Percentiles rank a stretch among this genome's conserved stretches.
These are phyloP conservation scores for Chrysomallon squamiferum DNA, from an alignment of 1,140 invertebrate species.

Conservation along the genomic window DNA sequence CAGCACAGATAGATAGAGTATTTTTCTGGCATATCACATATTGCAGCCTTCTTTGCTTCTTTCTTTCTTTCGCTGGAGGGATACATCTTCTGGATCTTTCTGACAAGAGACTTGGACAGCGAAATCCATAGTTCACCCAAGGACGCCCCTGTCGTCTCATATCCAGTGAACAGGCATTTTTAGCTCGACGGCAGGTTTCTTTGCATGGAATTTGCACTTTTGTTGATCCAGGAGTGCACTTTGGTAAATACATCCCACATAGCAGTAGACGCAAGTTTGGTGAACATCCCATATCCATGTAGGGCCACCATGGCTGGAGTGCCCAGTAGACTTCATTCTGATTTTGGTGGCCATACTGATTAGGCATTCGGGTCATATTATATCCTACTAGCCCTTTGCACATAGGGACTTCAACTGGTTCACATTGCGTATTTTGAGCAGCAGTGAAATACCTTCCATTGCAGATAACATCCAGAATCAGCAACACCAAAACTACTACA, in stretches of 20 bases:
- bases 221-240: slow-evolving; percentile 10
- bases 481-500: too few relatives aligned
- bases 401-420: slow-evolving; percentile 29
- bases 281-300: slow-evolving; percentile 34
- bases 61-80: slow-evolving; percentile 17
- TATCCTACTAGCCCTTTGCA: slow-evolving; percentile 28
- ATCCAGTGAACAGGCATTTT: slow-evolving; percentile 12
- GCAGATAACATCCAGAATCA: too few relatives aligned
- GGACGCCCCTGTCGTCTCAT: slow-evolving; percentile 15
- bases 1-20: slow-evolving; percentile 24
- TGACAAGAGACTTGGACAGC: slow-evolving; percentile 15
- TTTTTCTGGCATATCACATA: slow-evolving; percentile 23
- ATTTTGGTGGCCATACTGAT: slow-evolving; percentile 22
- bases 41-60: slow-evolving; percentile 20
- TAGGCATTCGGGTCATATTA: slow-evolving; percentile 28
- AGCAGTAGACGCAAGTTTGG: slow-evolving; percentile 28
- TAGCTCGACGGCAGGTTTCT: slow-evolving; percentile 29
- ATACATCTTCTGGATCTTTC: slow-evolving; percentile 17
- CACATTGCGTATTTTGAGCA: slow-evolving; percentile 4
- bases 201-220: slow-evolving; percentile 13
- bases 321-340: slow-evolving; percentile 32
- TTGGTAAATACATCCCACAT: slow-evolving; percentile 28
- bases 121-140: slow-evolving; percentile 15
- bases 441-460: too few relatives aligned
- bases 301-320: slow-evolving; percentile 37